Base-by-base conservation (phyloP, 1,140 invertebrate species). In the Nymphalis io region DNA sequence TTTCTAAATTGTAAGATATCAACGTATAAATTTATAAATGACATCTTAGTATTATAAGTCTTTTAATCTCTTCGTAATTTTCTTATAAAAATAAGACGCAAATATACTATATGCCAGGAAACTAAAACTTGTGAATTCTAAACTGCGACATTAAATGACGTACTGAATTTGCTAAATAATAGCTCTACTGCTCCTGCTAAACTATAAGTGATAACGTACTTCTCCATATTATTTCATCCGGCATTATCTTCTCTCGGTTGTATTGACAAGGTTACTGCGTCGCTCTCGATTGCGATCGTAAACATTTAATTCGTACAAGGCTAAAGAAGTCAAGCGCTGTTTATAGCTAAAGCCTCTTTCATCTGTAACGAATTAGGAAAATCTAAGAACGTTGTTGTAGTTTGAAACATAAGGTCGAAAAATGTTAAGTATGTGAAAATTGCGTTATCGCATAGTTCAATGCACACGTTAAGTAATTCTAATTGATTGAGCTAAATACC, bases 221-320 rank as follows among this genome's bases (percentile, higher is more conserved):
- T n/a, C 60, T 60, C 18, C 18, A 33, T 66, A 70, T 66, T 69
- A 70, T 73, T 75, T 75, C 68, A 73, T 75, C 70, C 76, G 61
- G 65, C 72, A 77, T 82, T 76, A 73, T 76, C 75, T 80, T 74
- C 70, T 66, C 60, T 72, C 70, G 63, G 60, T 60, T 42, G 65
- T 73, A 74, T 75, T 71, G 74, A 72, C 76, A 76, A 84, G 82
- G 79, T 62, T 67, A 69, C 53, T 20, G 63, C 44, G 67, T 75
- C 66, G 72, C 66, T 76, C 72, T 78, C 70, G 67, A 73, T 78
- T 76, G 73, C 75, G 72, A 73, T 72, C 60, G 65, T 76, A 74
- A 79, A 78, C 65, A 78, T 80, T 73, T 80, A 78, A 80, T 73
- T 58, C 74, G 70, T 68, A 77, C 75, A 74, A 77, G 71, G 72